Evolutionary conservation across 2,113 vertebrate species (phyloP), one percentile per base, ranked within the genome.

Genomic region (Egretta garzetta): DNA sequence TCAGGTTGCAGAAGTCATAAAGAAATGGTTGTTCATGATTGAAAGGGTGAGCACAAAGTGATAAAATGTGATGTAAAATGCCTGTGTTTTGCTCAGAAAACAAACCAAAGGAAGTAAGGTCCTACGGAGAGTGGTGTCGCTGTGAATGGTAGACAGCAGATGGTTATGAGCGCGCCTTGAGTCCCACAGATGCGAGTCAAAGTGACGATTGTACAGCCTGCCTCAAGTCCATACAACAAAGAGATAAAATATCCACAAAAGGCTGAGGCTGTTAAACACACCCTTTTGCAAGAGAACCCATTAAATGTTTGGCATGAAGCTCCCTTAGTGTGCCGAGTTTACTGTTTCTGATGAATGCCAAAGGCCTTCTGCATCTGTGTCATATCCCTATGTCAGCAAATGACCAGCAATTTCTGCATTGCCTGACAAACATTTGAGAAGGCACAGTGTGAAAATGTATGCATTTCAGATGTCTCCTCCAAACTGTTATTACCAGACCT

Each of bases 351-450:
- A 5, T 3, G 19, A 63, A 73, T 3, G 88, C 92, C 94, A 94
- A 86, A 74, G 82, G 80, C 71, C 75, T 35, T 63, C 92, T 43
- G 85, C 94, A 71, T 52, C 97, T 76, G 93, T 39, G 87, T 50
- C 79, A 14, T 4, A 76, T 10, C 41, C 56, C 41, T 13, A 2
- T 47, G 16, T 53, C 92, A 66, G 66, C 93, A 55, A 82, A 39
- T 6, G 39, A 30, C 24, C 4, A 0, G 50, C 86, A 39, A 12
- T 9, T 62, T 6, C 90, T 83, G 82, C 75, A 27, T 14, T 15
- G 75, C 79, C 90, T 55, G 45, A 52, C 82, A 59, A 80, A 74
- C 52, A 6, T 45, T 28, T 19, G 12, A 59, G 70, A 71, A 92
- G n/a, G 39, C 59, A 20, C 68, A 95, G 60, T 10, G 56, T 79